Conservation (phyloP, 2,797 vertebrate genomes). For the Lagocephalus sceleratus region DNA sequence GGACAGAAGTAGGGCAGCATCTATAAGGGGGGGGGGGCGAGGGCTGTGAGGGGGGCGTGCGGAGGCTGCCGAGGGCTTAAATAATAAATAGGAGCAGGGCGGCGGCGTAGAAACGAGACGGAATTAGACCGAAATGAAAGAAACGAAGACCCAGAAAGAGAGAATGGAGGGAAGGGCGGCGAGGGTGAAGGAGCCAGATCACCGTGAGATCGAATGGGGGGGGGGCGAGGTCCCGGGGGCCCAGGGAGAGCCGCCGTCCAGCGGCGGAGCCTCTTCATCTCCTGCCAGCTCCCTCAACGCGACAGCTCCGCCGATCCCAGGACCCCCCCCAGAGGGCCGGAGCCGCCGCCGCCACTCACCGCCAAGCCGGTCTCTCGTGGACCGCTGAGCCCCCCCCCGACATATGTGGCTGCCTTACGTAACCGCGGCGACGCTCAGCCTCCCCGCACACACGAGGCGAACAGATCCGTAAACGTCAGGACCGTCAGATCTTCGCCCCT, state of each 20-base stretch:
- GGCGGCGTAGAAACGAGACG: slow-evolving; percentile 35
- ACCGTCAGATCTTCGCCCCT: too few relatives aligned
- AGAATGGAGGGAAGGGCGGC: background rate
- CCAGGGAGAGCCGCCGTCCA: slow-evolving; percentile 54
- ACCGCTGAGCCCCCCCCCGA: slow-evolving; percentile 17
- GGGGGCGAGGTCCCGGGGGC: slow-evolving; percentile 30
- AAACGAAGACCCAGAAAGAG: slow-evolving; percentile 38
- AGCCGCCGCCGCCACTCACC: slow-evolving; percentile 32
- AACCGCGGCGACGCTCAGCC: too few relatives aligned
- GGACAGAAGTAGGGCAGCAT: slow-evolving; percentile 68
- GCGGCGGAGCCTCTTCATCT: slow-evolving; percentile 62
- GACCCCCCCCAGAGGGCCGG: slow-evolving; percentile 51
- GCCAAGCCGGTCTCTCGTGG: slow-evolving; percentile 40
- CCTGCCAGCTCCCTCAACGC: slow-evolving; percentile 49
- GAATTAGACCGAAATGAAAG: slow-evolving; percentile 50
- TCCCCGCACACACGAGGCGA: too few relatives aligned
- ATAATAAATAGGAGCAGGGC: slow-evolving; percentile 62
- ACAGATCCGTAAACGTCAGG: too few relatives aligned
- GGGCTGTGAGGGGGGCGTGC: slow-evolving; percentile 42
- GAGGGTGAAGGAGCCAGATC: background rate
- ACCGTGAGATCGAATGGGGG: background rate
- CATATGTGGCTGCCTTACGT: slow-evolving; percentile 8
- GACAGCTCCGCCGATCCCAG: slow-evolving; percentile 54
- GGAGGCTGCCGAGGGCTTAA: slow-evolving; percentile 55
- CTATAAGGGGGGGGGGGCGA: slow-evolving; percentile 15